Evolutionary conservation across 2,113 vertebrate genomes (phyloP), one percentile per base, ranked within the genome.

Genomic region (Bujurquina vittata): DNA sequence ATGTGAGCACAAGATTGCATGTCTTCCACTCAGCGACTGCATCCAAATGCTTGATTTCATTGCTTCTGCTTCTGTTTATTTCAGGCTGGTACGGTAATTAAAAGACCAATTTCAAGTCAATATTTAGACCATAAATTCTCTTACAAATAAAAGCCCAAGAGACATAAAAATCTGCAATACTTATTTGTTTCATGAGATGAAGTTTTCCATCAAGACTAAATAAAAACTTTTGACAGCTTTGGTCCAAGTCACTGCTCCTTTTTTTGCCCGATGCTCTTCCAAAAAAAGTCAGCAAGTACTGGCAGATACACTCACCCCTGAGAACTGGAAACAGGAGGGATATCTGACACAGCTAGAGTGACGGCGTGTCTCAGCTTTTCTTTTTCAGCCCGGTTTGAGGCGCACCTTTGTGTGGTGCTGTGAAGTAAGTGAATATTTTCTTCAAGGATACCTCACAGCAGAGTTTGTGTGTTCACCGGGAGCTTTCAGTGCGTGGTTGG

Each of bases 401-500:
- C 62, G 58, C 84, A 91, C 87, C 92, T 92, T 86, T 90, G 79
- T 88, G 87, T 58, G 85, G 86, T 85, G 61, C 84, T 60, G 79
- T 75, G 78, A 82, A 75, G 88, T 84, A 89, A 88, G 84, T 79
- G 86, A 83, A 88, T 91, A 89, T 90, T 90, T 91, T 89, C 80
- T 56, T 87, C 84, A 89, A 91, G 87, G 85, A 88, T 91, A 84
- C 87, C 84, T 91, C 75, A 83, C 83, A 86, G 75, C 82, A 55
- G 52, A 85, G 89, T 91, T 87, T 90, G 86, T 91, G 90, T 91
- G 85, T 85, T 92, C 93, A 86, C 83, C 77, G 55, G 77, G 78
- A 90, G 87, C 88, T 89, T 92, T 92, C 89, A 94, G 89, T 88
- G 87, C 77, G 78, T 82, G 90, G 89, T 93, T 91, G 80, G 83